phyloP scores from a whole-genome alignment of 2,113 vertebrate genomes.

The Callaeas wilsoni region DNA sequence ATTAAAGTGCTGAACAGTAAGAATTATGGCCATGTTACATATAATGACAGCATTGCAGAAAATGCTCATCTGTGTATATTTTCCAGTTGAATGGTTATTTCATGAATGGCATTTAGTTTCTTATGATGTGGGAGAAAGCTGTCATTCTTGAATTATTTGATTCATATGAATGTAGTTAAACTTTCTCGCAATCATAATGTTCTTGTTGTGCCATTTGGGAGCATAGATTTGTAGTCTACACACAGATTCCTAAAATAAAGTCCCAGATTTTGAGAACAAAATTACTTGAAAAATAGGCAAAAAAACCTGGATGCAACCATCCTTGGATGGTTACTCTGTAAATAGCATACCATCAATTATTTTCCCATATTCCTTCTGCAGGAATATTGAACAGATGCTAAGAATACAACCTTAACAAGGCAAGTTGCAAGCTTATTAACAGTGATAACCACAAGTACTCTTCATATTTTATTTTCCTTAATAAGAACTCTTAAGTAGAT shows the following conservation, averaged over 20 bases:
- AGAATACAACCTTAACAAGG: neutral
- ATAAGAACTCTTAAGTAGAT: neutral
- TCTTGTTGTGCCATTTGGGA: neutral
- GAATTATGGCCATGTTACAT: neutral
- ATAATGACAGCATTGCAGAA: neutral
- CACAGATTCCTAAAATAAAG: neutral
- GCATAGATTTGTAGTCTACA: neutral
- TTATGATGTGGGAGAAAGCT: neutral
- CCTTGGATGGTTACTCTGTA: neutral
- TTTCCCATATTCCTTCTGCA: neutral
- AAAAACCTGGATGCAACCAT: neutral
- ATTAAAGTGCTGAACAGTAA: neutral
- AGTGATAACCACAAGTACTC: neutral
- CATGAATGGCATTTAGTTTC: slow-evolving; percentile 9
- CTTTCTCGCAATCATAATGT: neutral
- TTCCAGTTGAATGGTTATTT: neutral
- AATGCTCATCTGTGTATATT: neutral
- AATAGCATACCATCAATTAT: neutral
- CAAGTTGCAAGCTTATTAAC: neutral
- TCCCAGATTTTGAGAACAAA: neutral
- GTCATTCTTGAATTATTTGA: neutral
- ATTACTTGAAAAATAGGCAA: neutral
- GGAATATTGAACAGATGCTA: neutral
- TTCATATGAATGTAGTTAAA: neutral
- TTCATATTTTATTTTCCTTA: neutral